A percentile compares a stretch with the other conserved stretches of the same genome.
Conservation (phyloP, 2,113 vertebrate species). For the Alethe castanea region DNA sequence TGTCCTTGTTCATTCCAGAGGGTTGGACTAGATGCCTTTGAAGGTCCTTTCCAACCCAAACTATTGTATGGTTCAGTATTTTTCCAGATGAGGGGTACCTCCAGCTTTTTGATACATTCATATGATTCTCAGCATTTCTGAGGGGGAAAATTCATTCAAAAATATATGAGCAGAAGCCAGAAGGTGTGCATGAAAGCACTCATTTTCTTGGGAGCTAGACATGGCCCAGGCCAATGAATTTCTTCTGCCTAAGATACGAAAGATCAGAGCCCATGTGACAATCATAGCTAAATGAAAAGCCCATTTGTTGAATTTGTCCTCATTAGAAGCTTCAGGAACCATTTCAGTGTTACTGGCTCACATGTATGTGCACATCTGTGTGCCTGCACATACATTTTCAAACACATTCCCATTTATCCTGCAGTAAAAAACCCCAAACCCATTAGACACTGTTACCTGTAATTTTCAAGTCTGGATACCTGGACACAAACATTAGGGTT, state of each 20-base stretch:
- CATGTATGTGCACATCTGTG: fast-evolving
- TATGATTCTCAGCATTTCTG: not conserved
- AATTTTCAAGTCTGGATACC: not conserved
- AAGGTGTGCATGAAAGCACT: not conserved
- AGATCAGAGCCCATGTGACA: not conserved
- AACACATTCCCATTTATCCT: not conserved
- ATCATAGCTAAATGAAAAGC: not conserved
- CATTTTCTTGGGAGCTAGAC: not conserved
- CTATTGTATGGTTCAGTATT: not conserved
- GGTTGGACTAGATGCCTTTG: not conserved
- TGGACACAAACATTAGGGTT: not conserved
- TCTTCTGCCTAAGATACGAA: not conserved
- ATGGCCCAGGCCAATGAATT: not conserved
- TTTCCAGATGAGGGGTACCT: not conserved
- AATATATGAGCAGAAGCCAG: not conserved
- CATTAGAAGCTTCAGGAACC: not conserved
- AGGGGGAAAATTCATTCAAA: not conserved
- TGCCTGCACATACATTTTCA: not conserved
- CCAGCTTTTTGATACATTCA: not conserved
- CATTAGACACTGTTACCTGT: fast-evolving
- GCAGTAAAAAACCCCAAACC: not conserved
- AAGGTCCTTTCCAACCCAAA: not conserved
- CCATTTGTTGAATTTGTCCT: not conserved
- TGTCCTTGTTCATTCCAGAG: not conserved
- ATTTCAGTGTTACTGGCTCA: not conserved